These are phyloP conservation scores for Caretta caretta DNA, from an alignment of 2,113 vertebrate species.

Conservation along the genomic window DNA sequence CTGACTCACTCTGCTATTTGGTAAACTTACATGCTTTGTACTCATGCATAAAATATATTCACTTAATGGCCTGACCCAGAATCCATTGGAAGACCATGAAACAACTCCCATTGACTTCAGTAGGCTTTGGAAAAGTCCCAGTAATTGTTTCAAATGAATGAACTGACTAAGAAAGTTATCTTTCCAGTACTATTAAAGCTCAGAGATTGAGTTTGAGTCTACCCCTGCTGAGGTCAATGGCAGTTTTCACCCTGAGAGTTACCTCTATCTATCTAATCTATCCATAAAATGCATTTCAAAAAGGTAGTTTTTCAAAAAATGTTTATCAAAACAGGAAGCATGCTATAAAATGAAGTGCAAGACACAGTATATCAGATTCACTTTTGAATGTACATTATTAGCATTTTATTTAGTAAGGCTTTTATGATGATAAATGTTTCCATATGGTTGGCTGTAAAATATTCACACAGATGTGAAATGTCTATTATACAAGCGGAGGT, in stretches of 20 bases:
- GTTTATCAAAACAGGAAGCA: neutral
- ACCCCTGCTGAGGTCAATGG: neutral
- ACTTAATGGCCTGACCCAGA: neutral
- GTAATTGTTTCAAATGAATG: neutral
- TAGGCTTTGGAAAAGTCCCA: neutral
- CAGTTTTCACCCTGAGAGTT: neutral
- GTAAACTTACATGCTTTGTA: neutral
- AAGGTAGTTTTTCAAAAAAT: neutral
- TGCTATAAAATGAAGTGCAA: neutral
- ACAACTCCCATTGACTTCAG: neutral
- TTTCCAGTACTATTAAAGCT: neutral
- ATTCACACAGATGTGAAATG: constrained; percentile 24
- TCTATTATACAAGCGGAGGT: constrained; percentile 38
- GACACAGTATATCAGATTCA: neutral
- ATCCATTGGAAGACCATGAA: neutral
- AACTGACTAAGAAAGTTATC: neutral
- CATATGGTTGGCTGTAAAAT: neutral
- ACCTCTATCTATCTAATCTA: neutral
- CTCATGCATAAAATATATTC: neutral
- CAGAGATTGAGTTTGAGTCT: neutral
- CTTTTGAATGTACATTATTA: neutral
- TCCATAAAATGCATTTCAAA: neutral
- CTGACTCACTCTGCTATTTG: neutral
- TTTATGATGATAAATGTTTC: constrained; percentile 14
- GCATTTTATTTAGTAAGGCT: neutral